Evolutionary conservation across 2,797 vertebrate genomes (phyloP), one percentile per base, ranked within the genome.

Genomic region (Pseudomugil tenellus): DNA sequence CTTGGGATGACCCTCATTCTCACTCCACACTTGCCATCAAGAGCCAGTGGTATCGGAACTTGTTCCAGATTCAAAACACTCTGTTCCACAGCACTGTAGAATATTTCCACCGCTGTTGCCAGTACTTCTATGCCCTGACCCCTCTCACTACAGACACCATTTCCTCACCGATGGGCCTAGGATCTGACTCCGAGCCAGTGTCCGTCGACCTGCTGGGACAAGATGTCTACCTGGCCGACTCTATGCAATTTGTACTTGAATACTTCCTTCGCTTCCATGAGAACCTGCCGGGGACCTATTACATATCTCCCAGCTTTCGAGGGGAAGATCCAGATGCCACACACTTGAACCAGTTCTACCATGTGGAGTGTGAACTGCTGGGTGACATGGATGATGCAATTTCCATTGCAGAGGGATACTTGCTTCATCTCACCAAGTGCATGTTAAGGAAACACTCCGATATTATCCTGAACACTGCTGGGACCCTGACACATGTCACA

Each of bases 181-280:
- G 94, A 34, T 95, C 94, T 10, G 94, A 95, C 64, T 95, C 94
- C 13, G 92, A 95, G 61, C 94, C 94, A 21, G 94, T 95, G 59
- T 91, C 79, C 55, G 89, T 95, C 37, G 90, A 91, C 67, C 70
- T 95, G 49, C 74, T 95, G 59, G 94, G 94, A 16, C 93, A 95
- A 63, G 83, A 92, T 58, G 86, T 94, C 37, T 94, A 94, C 72
- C 77, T 95, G 53, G 94, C 94, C 6, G 94, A 95, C 77, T 95
- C 94, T 19, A 95, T 95, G 94, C 94, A 95, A 41, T 95, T 95
- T 90, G 91, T 93, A 1, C 91, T 95, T 48, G 94, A 95, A 83
- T 95, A 95, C 78, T 94, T 94, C 69, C 89, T 95, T 72, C 91
- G 94, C 37, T 94, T 95, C 60, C 94, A 94, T 52, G 93, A 95